These are phyloP conservation scores for Acanthurus tractus DNA, from an alignment of 2,797 vertebrate species.

Conservation along the genomic window DNA sequence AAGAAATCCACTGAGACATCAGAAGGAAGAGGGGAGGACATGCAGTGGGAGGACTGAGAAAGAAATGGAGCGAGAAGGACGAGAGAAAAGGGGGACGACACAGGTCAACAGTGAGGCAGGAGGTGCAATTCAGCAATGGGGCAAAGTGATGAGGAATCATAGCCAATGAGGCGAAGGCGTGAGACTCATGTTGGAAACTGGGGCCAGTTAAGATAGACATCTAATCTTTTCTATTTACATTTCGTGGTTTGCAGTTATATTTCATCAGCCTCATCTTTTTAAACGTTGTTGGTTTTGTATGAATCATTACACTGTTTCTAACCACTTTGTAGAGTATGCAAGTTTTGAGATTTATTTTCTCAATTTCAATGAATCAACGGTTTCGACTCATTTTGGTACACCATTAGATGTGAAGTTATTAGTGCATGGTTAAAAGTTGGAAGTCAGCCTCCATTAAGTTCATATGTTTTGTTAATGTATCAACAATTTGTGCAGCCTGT, in stretches of 20 bases:
- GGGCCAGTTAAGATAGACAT: conserved; percentile 43
- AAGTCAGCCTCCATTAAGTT: background rate
- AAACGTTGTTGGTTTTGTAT: conserved; percentile 35
- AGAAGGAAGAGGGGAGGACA: conserved; percentile 62
- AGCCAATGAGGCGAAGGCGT: conserved; percentile 31
- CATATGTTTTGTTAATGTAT: conserved; percentile 1
- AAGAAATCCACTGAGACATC: conserved; percentile 77
- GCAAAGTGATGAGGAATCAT: conserved; percentile 35
- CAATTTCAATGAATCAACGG: background rate
- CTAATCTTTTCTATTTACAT: conserved; percentile 31
- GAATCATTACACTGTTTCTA: conserved; percentile 10
- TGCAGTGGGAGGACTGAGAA: conserved; percentile 61
- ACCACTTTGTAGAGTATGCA: background rate
- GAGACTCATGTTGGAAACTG: conserved; percentile 33
- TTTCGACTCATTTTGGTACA: background rate
- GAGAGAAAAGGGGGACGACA: conserved; percentile 22
- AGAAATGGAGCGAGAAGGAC: conserved; percentile 49
- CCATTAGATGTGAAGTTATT: conserved; percentile 13
- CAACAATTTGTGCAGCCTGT: background rate
- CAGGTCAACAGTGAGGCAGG: conserved; percentile 49
- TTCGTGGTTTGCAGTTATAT: conserved; percentile 31
- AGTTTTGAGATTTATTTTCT: background rate
- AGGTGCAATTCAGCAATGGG: conserved; percentile 46
- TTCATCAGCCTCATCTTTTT: conserved; percentile 30
- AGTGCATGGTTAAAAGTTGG: background rate